Conservation (phyloP, 2,113 vertebrate species). For the Crotalus viridis region DNA sequence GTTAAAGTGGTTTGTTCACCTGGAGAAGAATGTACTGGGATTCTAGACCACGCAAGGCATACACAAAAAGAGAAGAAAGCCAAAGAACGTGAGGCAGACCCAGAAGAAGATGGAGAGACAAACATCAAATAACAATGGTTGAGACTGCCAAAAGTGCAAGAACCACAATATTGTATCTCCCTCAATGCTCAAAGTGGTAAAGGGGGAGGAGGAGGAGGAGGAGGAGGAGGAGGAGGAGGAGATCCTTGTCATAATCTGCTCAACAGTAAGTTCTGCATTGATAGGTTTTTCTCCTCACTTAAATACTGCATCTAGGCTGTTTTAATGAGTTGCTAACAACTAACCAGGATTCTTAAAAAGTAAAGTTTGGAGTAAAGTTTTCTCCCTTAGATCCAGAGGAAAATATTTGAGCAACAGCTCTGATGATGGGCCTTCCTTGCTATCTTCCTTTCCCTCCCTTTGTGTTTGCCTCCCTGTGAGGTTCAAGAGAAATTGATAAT, state of each 20-base stretch:
- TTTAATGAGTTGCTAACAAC: background rate
- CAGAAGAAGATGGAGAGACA: background rate
- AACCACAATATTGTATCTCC: background rate
- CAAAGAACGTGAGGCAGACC: background rate
- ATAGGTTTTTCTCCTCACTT: background rate
- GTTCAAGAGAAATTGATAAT: conserved; percentile 55
- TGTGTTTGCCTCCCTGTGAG: conserved; percentile 31
- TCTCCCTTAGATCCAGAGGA: background rate
- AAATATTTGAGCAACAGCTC: background rate
- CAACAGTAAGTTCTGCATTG: background rate
- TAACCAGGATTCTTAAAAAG: background rate
- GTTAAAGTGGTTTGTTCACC: background rate
- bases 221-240: background rate
- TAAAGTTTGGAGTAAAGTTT: background rate
- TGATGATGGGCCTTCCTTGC: conserved; percentile 34
- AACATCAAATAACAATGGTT: background rate
- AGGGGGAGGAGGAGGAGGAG: too few relatives aligned
- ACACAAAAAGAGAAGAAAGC: background rate
- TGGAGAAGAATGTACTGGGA: too few relatives aligned
- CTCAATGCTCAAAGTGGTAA: background rate
- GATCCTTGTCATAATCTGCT: background rate
- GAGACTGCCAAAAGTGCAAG: background rate
- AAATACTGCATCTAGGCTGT: background rate
- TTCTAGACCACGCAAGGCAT: background rate
- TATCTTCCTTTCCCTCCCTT: conserved; percentile 33